Conservation (phyloP, 1,140 invertebrate genomes). For the Anoplophora glabripennis region DNA sequence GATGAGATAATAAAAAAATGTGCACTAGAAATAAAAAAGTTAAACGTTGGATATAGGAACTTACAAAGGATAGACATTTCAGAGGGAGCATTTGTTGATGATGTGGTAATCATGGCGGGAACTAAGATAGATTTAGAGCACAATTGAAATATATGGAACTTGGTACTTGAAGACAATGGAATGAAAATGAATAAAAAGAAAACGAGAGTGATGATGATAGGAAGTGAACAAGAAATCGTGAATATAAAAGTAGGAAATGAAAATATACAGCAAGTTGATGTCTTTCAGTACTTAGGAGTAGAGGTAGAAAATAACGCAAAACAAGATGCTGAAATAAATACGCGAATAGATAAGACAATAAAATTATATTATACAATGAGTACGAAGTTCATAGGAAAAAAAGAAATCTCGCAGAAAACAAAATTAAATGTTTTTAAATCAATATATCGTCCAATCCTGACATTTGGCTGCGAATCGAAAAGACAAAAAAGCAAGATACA, state of each 20-base stretch:
- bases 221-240: background rate
- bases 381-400: background rate
- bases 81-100: background rate
- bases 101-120: background rate
- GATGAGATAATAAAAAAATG: constrained; percentile 3
- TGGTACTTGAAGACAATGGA: no score
- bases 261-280: background rate
- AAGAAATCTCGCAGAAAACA: background rate
- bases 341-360: background rate
- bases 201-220: background rate
- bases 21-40: background rate
- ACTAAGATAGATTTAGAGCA: background rate
- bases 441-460: no score
- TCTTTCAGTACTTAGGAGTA: background rate
- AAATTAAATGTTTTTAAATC: background rate
- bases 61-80: background rate
- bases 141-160: background rate
- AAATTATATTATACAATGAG: background rate
- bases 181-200: no score
- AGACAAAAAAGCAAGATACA: no score
- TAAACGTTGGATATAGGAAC: background rate
- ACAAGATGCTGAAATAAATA: background rate
- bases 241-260: background rate
- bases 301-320: background rate
- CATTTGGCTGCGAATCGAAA: no score